Evolutionary conservation across 2,797 vertebrate genomes (phyloP).

Genomic region (Holocentrus rufus): DNA sequence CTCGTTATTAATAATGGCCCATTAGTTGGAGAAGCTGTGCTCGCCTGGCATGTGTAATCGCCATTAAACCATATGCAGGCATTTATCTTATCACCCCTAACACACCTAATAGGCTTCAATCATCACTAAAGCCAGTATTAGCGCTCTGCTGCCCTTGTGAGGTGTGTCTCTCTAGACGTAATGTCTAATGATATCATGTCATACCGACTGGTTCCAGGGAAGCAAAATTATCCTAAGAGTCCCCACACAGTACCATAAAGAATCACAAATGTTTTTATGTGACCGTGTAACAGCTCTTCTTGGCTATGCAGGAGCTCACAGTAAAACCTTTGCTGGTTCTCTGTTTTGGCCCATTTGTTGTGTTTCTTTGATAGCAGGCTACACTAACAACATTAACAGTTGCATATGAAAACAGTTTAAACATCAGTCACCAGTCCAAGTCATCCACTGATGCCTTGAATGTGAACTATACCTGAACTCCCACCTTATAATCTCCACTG

Average conservation of each 20-base stretch:
- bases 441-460: background rate
- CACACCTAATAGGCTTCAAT: constrained; percentile 42
- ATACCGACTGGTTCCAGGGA: constrained; percentile 8
- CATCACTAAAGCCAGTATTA: constrained; percentile 39
- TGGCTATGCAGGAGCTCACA: too few relatives aligned
- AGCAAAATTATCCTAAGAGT: constrained; percentile 13
- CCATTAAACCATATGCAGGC: constrained; percentile 39
- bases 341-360: background rate
- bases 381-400: too few relatives aligned
- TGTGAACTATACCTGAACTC: background rate
- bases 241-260: too few relatives aligned
- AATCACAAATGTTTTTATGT: too few relatives aligned
- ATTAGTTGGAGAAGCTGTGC: constrained; percentile 28
- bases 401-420: too few relatives aligned
- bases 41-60: constrained; percentile 46
- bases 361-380: too few relatives aligned
- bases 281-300: too few relatives aligned
- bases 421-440: background rate
- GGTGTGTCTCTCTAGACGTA: background rate
- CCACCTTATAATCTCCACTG: background rate
- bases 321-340: background rate
- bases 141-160: constrained; percentile 43
- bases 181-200: background rate
- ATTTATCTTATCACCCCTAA: constrained; percentile 31
- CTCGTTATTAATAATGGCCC: constrained; percentile 33